Conservation (phyloP, 64 coral and sea anemone genomes). For the Pocillopora verrucosa region DNA sequence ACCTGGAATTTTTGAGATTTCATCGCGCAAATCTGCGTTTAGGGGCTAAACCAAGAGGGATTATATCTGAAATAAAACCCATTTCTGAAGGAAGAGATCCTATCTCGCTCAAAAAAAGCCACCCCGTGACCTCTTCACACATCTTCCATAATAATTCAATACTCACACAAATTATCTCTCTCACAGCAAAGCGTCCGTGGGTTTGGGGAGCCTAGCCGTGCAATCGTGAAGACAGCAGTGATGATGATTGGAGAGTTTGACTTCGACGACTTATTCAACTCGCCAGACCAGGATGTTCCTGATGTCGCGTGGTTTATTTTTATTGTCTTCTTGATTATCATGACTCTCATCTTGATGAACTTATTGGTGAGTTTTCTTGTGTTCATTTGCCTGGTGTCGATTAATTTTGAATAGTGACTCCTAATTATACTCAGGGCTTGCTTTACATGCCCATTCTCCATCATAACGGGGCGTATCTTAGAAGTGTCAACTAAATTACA, state of each 20-base stretch:
- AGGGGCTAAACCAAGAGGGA: no score
- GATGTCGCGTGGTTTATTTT: slow-evolving; percentile 75
- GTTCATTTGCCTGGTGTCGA: neutral
- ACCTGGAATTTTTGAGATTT: no score
- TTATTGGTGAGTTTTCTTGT: slow-evolving; percentile 52
- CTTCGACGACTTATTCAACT: slow-evolving; percentile 70
- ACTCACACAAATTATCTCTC: neutral
- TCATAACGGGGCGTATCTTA: no score
- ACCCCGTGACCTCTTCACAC: neutral
- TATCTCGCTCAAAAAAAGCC: no score
- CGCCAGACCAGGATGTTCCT: neutral
- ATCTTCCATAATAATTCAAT: neutral
- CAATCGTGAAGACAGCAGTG: slow-evolving; percentile 84
- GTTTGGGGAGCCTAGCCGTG: slow-evolving; percentile 52
- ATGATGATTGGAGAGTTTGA: slow-evolving; percentile 99
- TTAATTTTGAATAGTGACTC: neutral
- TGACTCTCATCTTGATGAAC: slow-evolving; percentile 90
- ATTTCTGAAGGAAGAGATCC: no score
- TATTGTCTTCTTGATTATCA: slow-evolving; percentile 69
- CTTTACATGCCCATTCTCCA: no score
- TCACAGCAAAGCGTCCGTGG: neutral
- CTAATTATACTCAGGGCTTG: neutral
- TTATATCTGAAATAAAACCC: no score
- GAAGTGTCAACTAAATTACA: no score
- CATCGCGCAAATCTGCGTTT: no score